A percentile compares a stretch with the other conserved stretches of the same genome.
phyloP scores from a whole-genome alignment of 1,140 invertebrate genomes.

The Drosophila ananassae region DNA sequence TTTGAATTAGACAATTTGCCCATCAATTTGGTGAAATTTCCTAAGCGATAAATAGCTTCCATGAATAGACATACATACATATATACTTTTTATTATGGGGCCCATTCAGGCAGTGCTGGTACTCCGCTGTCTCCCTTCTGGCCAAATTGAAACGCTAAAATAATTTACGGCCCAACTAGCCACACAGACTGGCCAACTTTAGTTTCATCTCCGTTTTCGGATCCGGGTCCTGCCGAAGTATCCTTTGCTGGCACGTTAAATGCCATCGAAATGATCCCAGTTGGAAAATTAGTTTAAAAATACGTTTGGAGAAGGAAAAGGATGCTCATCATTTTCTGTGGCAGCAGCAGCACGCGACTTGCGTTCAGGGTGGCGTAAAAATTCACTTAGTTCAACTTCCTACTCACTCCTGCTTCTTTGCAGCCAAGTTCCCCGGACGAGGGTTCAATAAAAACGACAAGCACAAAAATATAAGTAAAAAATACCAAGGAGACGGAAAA shows the following conservation, averaged over 20 bases:
- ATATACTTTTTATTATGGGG: constrained; percentile 40
- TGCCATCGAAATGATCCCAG: constrained; percentile 73
- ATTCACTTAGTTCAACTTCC: constrained; percentile 64
- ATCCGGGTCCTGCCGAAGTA: constrained; percentile 28
- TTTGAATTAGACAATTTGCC: constrained; percentile 58
- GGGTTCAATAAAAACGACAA: constrained; percentile 56
- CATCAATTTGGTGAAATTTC: constrained; percentile 30
- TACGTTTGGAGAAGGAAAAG: constrained; percentile 53
- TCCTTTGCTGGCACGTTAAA: constrained; percentile 58
- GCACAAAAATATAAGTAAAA: constrained; percentile 5
- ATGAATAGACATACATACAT: neutral
- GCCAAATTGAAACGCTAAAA: constrained; percentile 77
- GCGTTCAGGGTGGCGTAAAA: constrained; percentile 76
- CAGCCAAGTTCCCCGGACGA: constrained; percentile 15
- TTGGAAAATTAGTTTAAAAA: constrained; percentile 82
- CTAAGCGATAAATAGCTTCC: constrained; percentile 8
- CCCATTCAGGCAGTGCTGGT: constrained; percentile 15
- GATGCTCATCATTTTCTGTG: constrained; percentile 41
- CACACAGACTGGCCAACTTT: constrained; percentile 17
- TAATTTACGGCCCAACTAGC: constrained; percentile 73
- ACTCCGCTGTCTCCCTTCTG: constrained; percentile 45
- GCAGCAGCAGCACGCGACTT: constrained; percentile 37
- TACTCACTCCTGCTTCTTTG: constrained; percentile 17
- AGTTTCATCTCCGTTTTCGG: neutral
- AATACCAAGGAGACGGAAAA: constrained; percentile 16